Percentiles rank a stretch among this genome's conserved stretches.
phyloP scores from a whole-genome alignment of 1,140 invertebrate species.

The Pogonus chalceus region DNA sequence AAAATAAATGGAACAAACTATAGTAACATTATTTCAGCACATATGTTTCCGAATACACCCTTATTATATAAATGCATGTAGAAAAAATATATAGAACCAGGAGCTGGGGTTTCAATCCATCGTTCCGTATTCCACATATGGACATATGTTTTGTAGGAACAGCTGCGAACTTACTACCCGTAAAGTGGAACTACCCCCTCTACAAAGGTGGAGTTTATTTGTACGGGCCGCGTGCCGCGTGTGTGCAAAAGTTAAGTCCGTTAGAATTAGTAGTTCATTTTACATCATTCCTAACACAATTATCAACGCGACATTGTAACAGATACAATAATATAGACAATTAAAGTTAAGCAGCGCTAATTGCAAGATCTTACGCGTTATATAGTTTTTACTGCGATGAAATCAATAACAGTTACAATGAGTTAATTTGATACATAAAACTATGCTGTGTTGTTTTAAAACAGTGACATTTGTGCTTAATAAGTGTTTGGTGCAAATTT shows the following conservation, averaged over 20 bases:
- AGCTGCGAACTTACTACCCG: slow-evolving; percentile 18
- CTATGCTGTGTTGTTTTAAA: background rate
- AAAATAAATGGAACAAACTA: too few species aligned
- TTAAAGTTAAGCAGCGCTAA: too few species aligned
- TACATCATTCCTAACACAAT: slow-evolving; percentile 11
- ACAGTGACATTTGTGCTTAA: too few species aligned
- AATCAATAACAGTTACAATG: background rate
- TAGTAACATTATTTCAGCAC: too few species aligned
- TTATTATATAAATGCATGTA: too few species aligned
- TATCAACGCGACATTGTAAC: slow-evolving; percentile 14
- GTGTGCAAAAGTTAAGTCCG: slow-evolving; percentile 20
- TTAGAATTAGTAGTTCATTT: slow-evolving; percentile 27
- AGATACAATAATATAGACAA: background rate
- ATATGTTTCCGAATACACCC: too few species aligned
- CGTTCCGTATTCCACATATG: too few species aligned
- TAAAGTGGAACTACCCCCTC: slow-evolving; percentile 23
- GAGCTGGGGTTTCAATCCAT: too few species aligned
- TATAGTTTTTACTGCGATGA: background rate
- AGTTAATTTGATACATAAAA: background rate
- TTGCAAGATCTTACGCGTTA: too few species aligned
- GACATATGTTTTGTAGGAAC: slow-evolving; percentile 12
- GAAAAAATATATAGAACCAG: too few species aligned
- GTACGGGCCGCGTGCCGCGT: slow-evolving; percentile 23
- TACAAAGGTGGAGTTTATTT: slow-evolving; percentile 25
- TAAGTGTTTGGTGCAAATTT: background rate